Evolutionary conservation across 2,888 invertebrate genomes (phyloP).

Genomic region (Epirrita christyi): DNA sequence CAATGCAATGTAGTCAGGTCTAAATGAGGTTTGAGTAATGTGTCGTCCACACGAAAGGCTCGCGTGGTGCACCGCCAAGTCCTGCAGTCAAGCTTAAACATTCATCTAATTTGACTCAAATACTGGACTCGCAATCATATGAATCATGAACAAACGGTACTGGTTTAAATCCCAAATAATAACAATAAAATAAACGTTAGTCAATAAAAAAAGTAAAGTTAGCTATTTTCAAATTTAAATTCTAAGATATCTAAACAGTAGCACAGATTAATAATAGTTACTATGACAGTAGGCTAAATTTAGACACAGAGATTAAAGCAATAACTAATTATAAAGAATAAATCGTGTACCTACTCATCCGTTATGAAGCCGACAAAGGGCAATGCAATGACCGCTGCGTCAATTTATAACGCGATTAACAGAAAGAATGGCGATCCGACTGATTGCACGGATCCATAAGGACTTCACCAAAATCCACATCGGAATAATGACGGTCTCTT

Average conservation of each 20-base stretch:
- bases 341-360: slow-evolving; percentile 62
- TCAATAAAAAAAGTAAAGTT: background rate
- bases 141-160: too few species aligned
- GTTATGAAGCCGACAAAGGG: slow-evolving; percentile 76
- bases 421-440: slow-evolving; percentile 74
- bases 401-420: slow-evolving; percentile 83
- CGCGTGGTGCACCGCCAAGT: slow-evolving; percentile 65
- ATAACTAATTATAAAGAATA: slow-evolving; percentile 70
- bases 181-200: too few species aligned
- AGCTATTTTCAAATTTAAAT: slow-evolving; percentile 17
- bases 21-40: slow-evolving; percentile 84
- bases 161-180: background rate
- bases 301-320: slow-evolving; percentile 65
- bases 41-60: slow-evolving; percentile 70
- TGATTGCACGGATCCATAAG: slow-evolving; percentile 73
- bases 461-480: slow-evolving; percentile 62
- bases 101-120: slow-evolving; percentile 48
- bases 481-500: slow-evolving; percentile 60
- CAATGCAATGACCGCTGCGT: slow-evolving; percentile 64
- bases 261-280: too few species aligned
- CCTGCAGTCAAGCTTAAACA: slow-evolving; percentile 40
- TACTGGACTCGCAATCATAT: background rate
- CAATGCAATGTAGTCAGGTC: slow-evolving; percentile 78
- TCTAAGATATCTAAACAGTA: background rate
- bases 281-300: slow-evolving; percentile 59